A percentile compares a stretch with the other conserved stretches of the same genome.
Evolutionary conservation across 2,113 vertebrate genomes (phyloP).

Genomic region (Microtus pennsylvanicus): DNA sequence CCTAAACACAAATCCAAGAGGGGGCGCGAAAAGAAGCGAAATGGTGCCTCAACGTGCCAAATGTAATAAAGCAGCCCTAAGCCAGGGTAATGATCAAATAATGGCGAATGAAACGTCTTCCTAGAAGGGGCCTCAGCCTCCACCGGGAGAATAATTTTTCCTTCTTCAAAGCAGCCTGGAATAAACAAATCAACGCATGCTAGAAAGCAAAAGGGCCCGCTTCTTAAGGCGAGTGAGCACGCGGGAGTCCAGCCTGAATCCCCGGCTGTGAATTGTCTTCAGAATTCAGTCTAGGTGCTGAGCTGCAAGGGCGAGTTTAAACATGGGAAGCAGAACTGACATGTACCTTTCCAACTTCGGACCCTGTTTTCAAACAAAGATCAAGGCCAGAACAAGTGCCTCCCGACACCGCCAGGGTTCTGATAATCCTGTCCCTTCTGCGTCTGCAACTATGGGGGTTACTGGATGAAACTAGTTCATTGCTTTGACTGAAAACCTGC

Average conservation of each 20-base stretch:
- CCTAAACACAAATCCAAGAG: constrained; percentile 47
- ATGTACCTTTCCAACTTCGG: constrained; percentile 76
- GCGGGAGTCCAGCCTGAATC: constrained; percentile 72
- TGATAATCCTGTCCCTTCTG: constrained; percentile 82
- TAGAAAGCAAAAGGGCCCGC: constrained; percentile 62
- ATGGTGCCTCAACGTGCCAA: constrained; percentile 68
- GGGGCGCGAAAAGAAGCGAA: constrained; percentile 30
- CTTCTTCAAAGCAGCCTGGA: constrained; percentile 84
- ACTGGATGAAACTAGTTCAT: constrained; percentile 2
- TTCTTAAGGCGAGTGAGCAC: constrained; percentile 63
- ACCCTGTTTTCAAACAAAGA: constrained; percentile 78
- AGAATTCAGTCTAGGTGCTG: constrained; percentile 67
- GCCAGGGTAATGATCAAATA: constrained; percentile 72
- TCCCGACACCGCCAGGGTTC: constrained; percentile 33
- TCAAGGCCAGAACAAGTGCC: constrained; percentile 84
- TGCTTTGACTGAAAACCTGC: constrained; percentile 69
- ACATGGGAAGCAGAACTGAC: constrained; percentile 40
- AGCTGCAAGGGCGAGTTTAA: constrained; percentile 34
- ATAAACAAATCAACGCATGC: constrained; percentile 81
- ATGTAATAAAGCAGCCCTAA: constrained; percentile 61
- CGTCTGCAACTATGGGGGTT: constrained; percentile 36
- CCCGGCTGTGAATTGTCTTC: constrained; percentile 74
- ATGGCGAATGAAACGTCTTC: constrained; percentile 76
- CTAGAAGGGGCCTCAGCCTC: constrained; percentile 74
- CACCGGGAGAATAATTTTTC: constrained; percentile 37